Evolutionary conservation across 2,888 invertebrate genomes (phyloP).

Genomic region (Acleris laterana): DNA sequence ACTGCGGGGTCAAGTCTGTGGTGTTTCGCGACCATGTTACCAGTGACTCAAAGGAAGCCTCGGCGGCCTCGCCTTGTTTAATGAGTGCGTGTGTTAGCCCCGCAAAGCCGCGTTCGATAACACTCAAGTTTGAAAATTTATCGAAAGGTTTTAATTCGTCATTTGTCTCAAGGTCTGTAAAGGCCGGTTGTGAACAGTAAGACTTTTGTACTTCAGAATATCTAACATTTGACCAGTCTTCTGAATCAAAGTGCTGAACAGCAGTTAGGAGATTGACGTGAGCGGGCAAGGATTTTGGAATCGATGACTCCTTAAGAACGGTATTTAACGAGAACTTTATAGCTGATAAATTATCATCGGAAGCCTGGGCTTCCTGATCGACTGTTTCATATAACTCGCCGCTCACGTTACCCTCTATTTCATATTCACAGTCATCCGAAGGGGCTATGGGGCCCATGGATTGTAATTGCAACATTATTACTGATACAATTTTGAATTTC

Average conservation of each 20-base stretch:
- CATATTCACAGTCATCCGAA: neutral
- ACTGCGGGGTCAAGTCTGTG: neutral
- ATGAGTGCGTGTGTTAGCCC: constrained; percentile 24
- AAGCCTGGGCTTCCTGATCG: neutral
- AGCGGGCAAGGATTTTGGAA: constrained; percentile 8
- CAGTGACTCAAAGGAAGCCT: constrained; percentile 7
- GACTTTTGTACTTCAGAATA: constrained; percentile 26
- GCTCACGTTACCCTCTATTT: neutral
- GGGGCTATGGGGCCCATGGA: neutral
- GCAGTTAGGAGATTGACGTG: constrained; percentile 6
- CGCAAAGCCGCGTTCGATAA: constrained; percentile 21
- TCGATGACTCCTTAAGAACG: neutral
- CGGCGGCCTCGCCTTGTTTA: constrained; percentile 26
- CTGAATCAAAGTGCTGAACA: constrained; percentile 21
- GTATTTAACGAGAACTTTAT: constrained; percentile 1
- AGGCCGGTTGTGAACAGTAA: constrained; percentile 24
- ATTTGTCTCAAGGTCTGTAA: constrained; percentile 27
- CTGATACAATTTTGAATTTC: neutral
- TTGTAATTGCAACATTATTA: neutral
- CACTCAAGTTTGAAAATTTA: constrained; percentile 10
- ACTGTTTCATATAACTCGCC: neutral
- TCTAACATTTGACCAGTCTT: constrained; percentile 23
- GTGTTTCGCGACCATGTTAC: constrained; percentile 8
- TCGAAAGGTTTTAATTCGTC: constrained; percentile 27
- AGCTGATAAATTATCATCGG: neutral